A percentile compares a stretch with the other conserved stretches of the same genome.
phyloP scores from a whole-genome alignment of 2,113 vertebrate genomes.

The Sebastes fasciatus region DNA sequence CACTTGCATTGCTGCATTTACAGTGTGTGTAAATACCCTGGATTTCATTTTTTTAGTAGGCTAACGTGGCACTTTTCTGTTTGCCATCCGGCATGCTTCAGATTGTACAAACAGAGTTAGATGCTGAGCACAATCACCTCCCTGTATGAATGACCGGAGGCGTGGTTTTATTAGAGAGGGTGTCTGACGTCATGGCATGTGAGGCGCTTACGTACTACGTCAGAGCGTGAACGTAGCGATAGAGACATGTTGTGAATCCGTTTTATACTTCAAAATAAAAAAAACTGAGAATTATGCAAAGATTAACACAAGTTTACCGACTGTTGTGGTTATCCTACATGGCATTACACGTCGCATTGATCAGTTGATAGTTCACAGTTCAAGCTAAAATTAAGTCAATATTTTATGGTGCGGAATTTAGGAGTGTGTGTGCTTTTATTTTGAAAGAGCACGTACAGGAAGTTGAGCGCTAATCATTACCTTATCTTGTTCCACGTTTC shows the following conservation, averaged over 20 bases:
- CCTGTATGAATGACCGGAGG: constrained; percentile 48
- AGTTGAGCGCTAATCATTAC: fast-evolving
- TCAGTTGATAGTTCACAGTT: fast-evolving
- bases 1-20: not conserved
- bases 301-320: fast-evolving
- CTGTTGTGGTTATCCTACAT: fast-evolving
- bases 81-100: not conserved
- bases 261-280: constrained; percentile 42
- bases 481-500: constrained; percentile 68
- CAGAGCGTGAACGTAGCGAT: fast-evolving
- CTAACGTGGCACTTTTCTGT: constrained; percentile 66
- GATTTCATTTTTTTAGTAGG: not conserved
- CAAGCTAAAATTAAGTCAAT: fast-evolving
- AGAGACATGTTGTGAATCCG: not conserved
- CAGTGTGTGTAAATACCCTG: not conserved
- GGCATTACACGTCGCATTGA: fast-evolving
- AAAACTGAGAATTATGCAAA: fast-evolving
- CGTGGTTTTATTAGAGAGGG: constrained; percentile 13
- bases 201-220: constrained; percentile 11
- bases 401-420: fast-evolving
- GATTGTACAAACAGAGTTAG: not conserved
- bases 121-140: constrained; percentile 44
- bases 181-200: constrained; percentile 44
- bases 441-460: constrained; percentile 4
- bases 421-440: constrained; percentile 2